Evolutionary conservation across 2,797 vertebrate genomes (phyloP), one percentile per base, ranked within the genome.

Genomic region (Sternarchorhynchus goeldii): DNA sequence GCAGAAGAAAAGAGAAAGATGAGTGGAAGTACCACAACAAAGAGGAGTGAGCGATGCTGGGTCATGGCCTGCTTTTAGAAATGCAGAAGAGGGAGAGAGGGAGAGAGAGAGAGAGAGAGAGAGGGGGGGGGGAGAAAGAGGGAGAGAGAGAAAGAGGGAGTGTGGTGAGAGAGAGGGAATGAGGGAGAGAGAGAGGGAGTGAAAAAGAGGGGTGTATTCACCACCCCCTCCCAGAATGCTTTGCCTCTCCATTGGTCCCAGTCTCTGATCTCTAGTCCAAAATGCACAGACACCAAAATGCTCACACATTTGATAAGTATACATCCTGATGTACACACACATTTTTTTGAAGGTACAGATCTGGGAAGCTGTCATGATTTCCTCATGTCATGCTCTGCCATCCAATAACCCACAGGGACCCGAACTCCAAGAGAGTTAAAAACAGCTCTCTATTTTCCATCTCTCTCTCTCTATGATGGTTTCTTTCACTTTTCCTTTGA

Each of bases 51-150:
- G 65, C 20, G 62, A 81, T 80, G 81, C 62, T 3, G 77, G 69
- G 63, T 83, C 81, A 82, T 79, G 65, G 55, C 77, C 84, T 85
- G 82, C 68, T 82, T 85, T 86, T 68, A 77, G 77, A 81, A 73
- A 80, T 20, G 45, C 50, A 57, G 39, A 60, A 77, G 53, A 66
- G 76, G 67, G 53, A n/a, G 71, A 76, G 64, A 65, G 20, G 8
- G 53, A 45, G 14, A 14, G 41, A 7, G 36, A 59, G 70, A 58
- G 68, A 56, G 31, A 32, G 5, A 25, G 25, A 25, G 25, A 25
- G 0, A 25, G 25, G n/a, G n/a, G n/a, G n/a, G n/a, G n/a, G n/a
- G n/a, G n/a, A n/a, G n/a, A n/a, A 60, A 77, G 53, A 66, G 76
- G 67, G 6, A 67, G 17, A 39, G 53, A 21, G 17, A 57, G 32